A percentile compares a stretch with the other conserved stretches of the same genome.
Evolutionary conservation across 2,113 vertebrate genomes (phyloP).

Genomic region (Petrocephalus zakoni): DNA sequence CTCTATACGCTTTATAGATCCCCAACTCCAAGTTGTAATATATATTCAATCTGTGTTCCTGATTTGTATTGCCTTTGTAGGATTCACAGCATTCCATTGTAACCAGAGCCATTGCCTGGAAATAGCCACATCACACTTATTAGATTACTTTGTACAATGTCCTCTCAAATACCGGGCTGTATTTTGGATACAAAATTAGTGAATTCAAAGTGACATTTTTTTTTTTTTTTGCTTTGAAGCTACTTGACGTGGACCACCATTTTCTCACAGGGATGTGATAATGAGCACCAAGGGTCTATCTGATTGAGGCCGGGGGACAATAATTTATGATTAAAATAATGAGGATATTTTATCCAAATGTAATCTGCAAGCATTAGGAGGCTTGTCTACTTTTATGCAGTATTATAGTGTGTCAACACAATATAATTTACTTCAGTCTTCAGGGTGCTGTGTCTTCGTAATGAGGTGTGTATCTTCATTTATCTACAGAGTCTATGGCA

Average conservation of each 20-base stretch:
- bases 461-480: constrained; percentile 5
- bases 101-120: constrained; percentile 53
- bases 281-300: background rate
- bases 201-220: background rate
- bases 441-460: background rate
- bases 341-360: background rate
- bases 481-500: constrained; percentile 20
- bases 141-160: constrained; percentile 44
- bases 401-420: background rate
- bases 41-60: constrained; percentile 62
- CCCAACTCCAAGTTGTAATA: constrained; percentile 28
- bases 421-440: background rate
- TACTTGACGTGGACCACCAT: background rate
- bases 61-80: constrained; percentile 50
- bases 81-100: constrained; percentile 53
- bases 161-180: constrained; percentile 37
- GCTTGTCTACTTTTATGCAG: background rate
- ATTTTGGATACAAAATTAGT: constrained; percentile 30
- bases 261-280: background rate
- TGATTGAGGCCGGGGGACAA: background rate
- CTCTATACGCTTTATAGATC: constrained; percentile 52
- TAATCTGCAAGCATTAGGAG: background rate
- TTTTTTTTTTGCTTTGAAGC: background rate
- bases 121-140: constrained; percentile 51
- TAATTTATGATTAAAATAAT: background rate